phyloP scores from a whole-genome alignment of 2,888 invertebrate species.

The Mythimna ferrago region DNA sequence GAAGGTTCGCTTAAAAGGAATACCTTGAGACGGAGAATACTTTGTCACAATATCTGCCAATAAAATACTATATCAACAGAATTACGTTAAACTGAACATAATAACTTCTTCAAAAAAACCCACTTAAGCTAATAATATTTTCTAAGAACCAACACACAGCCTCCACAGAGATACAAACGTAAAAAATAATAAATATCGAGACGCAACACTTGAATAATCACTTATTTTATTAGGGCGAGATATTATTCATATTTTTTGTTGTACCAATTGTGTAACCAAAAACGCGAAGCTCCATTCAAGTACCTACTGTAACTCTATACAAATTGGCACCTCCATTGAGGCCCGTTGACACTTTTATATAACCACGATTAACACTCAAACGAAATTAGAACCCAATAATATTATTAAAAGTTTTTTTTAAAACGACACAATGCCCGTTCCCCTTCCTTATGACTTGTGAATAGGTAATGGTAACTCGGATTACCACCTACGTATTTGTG shows the following conservation, averaged over 20 bases:
- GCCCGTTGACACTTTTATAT: conserved; percentile 88
- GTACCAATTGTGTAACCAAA: conserved; percentile 80
- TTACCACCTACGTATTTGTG: conserved; percentile 90
- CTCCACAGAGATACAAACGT: conserved; percentile 20
- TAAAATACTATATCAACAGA: conserved; percentile 13
- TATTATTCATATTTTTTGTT: conserved; percentile 76
- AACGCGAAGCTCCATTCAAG: conserved; percentile 78
- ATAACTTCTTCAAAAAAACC: conserved; percentile 51
- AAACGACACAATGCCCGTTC: conserved; percentile 71
- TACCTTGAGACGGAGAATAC: not conserved
- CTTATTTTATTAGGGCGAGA: conserved; percentile 78
- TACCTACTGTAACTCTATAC: conserved; percentile 81
- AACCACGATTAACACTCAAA: conserved; percentile 88
- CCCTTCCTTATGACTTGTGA: conserved; percentile 78
- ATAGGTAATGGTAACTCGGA: conserved; percentile 80
- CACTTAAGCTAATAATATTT: conserved; percentile 67
- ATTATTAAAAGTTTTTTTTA: conserved; percentile 82
- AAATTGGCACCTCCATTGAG: conserved; percentile 88
- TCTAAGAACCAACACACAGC: conserved; percentile 48
- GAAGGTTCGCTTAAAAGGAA: not conserved
- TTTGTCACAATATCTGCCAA: conserved; percentile 2
- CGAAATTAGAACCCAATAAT: conserved; percentile 91
- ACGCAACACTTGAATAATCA: conserved; percentile 79
- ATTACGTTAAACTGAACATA: conserved; percentile 30
- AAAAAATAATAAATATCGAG: conserved; percentile 62